Base-by-base conservation (phyloP, 2,888 invertebrate genomes). In the Oasisia sp. region DNA sequence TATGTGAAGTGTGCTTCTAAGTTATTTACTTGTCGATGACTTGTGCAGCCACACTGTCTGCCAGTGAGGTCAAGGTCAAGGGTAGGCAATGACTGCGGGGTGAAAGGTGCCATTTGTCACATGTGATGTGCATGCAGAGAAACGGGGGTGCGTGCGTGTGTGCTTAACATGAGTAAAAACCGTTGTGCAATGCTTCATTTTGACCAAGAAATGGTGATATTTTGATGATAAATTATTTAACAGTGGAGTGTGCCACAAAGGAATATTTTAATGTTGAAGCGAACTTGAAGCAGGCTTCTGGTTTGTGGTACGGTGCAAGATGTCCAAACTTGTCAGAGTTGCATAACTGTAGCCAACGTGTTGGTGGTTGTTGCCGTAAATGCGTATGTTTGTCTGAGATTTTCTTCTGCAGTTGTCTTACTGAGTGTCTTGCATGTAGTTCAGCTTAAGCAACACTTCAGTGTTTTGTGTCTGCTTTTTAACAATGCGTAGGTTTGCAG, bases 1-100 rank as follows among this genome's bases (percentile, higher is more conserved):
- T 74, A 74, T 74, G 74, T 74, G n/a, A 74, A 74, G 74, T 74
- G 74, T 74, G 74, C 74, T 74, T 74, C 74, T 74, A 74, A 74
- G 74, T 74, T 74, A 74, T 74, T 56, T 74, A 74, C 74, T 74
- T 74, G 74, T 74, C 19, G 74, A 74, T 74, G 74, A 74, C 74
- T 7, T 74, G 74, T 74, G 74, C 74, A 74, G 74, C n/a, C 74
- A 74, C 74, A 27, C 74, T 27, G 1, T 74, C 74, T 74, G 74
- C 74, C 74, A 74, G 27, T 74, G 74, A 74, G 27, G 74, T 74
- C n/a, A 7, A 74, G 27, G 74, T 74, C n/a, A 7, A 74, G n/a
- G 7, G 74, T n/a, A 74, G 74, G 74, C 74, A 74, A 74, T 74
- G 19, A 74, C 74, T 74, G 27, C 74, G 27, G 74, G 5, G 74